A percentile compares a stretch with the other conserved stretches of the same genome.
These are phyloP conservation scores for Petrolisthes cinctipes DNA, from an alignment of 2,888 invertebrate genomes.

Conservation along the genomic window DNA sequence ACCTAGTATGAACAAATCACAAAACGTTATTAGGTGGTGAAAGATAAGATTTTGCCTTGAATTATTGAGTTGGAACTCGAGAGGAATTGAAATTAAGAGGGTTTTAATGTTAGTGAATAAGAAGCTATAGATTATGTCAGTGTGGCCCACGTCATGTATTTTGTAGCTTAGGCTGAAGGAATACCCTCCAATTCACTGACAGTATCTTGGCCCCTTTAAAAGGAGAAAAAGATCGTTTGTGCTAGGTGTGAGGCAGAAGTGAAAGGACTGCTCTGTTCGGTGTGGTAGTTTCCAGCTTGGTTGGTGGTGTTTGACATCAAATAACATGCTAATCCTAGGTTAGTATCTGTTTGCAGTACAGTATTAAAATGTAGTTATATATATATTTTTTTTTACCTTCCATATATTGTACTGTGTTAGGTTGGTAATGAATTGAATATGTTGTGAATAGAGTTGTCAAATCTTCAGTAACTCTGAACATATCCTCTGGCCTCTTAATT, in stretches of 20 bases:
- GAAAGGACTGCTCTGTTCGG: background rate
- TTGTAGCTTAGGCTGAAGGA: no score
- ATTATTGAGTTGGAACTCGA: no score
- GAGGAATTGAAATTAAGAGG: no score
- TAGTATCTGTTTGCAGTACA: constrained; percentile 24
- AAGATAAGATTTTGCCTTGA: no score
- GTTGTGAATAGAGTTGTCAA: background rate
- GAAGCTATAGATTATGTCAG: no score
- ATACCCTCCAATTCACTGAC: no score
- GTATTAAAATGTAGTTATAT: constrained; percentile 34
- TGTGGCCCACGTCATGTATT: no score
- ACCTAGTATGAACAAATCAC: no score
- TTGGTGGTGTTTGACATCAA: background rate
- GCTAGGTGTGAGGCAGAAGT: background rate
- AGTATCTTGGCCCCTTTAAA: no score
- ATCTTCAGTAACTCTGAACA: background rate
- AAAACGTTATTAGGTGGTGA: no score
- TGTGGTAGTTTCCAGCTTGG: background rate
- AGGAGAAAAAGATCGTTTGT: background rate
- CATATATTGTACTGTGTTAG: background rate
- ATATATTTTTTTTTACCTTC: constrained; percentile 8
- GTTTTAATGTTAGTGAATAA: no score
- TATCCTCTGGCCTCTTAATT: no score
- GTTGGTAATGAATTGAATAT: constrained; percentile 6
- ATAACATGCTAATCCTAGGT: background rate